phyloP scores from a whole-genome alignment of 2,797 vertebrate genomes.

The Hyperoplus lanceolatus region DNA sequence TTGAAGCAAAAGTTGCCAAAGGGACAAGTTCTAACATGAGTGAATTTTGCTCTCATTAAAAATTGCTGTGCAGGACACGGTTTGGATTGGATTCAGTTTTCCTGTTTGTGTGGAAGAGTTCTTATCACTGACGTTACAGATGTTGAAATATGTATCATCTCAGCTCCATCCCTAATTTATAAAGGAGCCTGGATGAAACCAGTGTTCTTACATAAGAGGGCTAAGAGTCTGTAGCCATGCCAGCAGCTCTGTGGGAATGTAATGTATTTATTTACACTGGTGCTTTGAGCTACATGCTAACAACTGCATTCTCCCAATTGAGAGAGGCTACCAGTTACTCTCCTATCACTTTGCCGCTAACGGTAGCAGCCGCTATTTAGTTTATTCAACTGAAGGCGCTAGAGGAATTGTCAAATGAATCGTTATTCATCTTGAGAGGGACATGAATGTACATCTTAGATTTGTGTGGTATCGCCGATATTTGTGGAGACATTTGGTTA shows the following conservation, averaged over 20 bases:
- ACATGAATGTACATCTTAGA: background rate
- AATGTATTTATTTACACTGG: background rate
- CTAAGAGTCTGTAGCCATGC: background rate
- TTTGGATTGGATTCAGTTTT: background rate
- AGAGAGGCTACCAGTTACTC: too few species aligned
- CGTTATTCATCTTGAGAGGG: background rate
- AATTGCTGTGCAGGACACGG: conserved; percentile 16
- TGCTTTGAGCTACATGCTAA: background rate
- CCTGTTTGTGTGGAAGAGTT: background rate
- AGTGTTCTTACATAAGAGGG: background rate
- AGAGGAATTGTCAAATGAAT: background rate
- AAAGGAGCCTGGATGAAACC: background rate
- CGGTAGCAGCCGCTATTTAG: too few species aligned
- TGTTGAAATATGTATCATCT: background rate
- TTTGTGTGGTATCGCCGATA: background rate
- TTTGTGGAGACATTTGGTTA: background rate
- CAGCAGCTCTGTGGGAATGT: background rate
- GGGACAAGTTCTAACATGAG: conserved; percentile 24
- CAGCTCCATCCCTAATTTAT: background rate
- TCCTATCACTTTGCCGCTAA: too few species aligned
- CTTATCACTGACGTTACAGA: background rate
- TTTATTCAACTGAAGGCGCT: too few species aligned
- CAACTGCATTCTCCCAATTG: background rate
- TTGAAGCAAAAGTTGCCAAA: conserved; percentile 22
- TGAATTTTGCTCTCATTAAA: background rate